Conservation (phyloP, 2,888 invertebrate species). For the Oscheius sp. region DNA sequence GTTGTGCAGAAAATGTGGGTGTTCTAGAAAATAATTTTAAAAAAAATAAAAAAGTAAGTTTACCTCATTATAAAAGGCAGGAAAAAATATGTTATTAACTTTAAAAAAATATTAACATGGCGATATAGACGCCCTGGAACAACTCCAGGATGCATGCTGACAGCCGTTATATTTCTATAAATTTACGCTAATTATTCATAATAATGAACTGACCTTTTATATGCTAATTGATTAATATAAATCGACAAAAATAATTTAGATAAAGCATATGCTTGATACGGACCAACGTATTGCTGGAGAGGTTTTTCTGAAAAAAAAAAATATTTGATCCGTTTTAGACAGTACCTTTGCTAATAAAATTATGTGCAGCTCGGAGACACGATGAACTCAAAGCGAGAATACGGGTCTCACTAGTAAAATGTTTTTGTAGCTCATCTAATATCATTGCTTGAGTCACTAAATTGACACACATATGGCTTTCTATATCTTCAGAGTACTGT, state of each 20-base stretch:
- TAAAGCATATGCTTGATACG: constrained; percentile 59
- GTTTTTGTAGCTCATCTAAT: constrained; percentile 3
- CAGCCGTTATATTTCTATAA: constrained; percentile 2
- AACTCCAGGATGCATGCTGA: constrained; percentile 49
- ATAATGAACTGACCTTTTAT: constrained; percentile 21
- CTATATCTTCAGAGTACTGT: constrained; percentile 30
- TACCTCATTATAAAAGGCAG: constrained; percentile 26
- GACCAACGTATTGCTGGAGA: constrained; percentile 40
- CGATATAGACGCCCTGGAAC: constrained; percentile 55
- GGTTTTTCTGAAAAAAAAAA: constrained; percentile 36
- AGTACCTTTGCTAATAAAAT: not conserved
- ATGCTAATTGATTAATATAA: constrained; percentile 46
- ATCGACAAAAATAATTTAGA: constrained; percentile 55
- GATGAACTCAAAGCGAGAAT: constrained; percentile 29
- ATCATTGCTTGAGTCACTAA: constrained; percentile 33
- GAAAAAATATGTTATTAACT: constrained; percentile 34
- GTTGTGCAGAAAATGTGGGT: constrained; percentile 45
- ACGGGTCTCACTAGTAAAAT: constrained; percentile 12
- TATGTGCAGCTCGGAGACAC: constrained; percentile 28
- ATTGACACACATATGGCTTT: constrained; percentile 36
- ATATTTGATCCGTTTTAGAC: not conserved
- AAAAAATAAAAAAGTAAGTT: not conserved
- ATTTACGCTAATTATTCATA: not conserved
- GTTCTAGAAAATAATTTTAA: constrained; percentile 25
- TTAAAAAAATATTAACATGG: constrained; percentile 42